These are phyloP conservation scores for Phytoseiulus persimilis DNA, from an alignment of 2,888 invertebrate genomes.

Conservation along the genomic window DNA sequence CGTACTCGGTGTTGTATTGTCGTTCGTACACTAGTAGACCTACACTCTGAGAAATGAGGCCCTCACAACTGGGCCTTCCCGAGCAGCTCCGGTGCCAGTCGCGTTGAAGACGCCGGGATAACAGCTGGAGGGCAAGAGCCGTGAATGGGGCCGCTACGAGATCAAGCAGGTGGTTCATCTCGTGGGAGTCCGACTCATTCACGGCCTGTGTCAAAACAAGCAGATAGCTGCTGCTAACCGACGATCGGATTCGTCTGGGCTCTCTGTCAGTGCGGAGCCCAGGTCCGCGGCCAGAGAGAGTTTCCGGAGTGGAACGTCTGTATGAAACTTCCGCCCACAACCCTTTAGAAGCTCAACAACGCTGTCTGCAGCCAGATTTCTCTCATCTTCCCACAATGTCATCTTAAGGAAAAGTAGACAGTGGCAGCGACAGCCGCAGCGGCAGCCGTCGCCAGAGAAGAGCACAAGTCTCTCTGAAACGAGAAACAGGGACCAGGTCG, in stretches of 20 bases:
- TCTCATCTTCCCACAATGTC: background rate
- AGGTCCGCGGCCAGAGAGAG: background rate
- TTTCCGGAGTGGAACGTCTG: background rate
- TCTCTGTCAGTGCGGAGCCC: too few species aligned
- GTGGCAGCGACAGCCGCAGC: background rate
- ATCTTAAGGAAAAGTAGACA: background rate
- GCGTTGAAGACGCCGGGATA: background rate
- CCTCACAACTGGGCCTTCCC: background rate
- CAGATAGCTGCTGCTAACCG: background rate
- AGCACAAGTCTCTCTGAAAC: background rate
- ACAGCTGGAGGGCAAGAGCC: background rate
- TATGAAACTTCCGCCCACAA: background rate
- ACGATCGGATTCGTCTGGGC: background rate
- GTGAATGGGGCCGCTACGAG: background rate
- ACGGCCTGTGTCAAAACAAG: background rate
- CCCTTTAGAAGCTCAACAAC: background rate
- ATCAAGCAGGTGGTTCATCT: background rate
- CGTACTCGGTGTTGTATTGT: background rate
- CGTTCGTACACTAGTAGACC: background rate
- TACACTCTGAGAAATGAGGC: slow-evolving; percentile 5
- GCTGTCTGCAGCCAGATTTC: background rate
- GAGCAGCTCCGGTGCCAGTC: background rate
- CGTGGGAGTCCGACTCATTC: background rate
- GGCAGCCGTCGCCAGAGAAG: background rate
- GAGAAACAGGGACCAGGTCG: background rate